These are phyloP conservation scores for Synaphobranchus kaupii DNA, from an alignment of 2,797 vertebrate species.

Conservation along the genomic window DNA sequence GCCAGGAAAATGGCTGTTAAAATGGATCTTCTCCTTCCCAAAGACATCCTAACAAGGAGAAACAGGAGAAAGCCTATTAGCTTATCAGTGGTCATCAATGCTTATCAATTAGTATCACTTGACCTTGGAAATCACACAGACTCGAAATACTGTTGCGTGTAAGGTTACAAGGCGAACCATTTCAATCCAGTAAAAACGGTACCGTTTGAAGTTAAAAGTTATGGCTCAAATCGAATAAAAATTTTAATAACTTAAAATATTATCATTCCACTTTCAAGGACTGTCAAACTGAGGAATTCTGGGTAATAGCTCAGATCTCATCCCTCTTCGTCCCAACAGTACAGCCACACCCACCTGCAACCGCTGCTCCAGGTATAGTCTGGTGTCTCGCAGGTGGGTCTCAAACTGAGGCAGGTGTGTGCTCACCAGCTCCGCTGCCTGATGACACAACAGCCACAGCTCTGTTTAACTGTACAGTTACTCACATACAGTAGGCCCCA, in stretches of 20 bases:
- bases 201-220: background rate
- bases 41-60: constrained; percentile 76
- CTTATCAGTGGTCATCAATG: background rate
- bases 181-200: background rate
- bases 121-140: background rate
- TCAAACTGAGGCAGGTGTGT: constrained; percentile 77
- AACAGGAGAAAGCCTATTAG: background rate
- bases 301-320: background rate
- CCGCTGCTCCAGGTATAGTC: constrained; percentile 83
- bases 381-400: constrained; percentile 77
- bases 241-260: background rate
- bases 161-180: background rate
- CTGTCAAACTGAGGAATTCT: background rate
- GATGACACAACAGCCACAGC: constrained; percentile 36
- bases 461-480: background rate
- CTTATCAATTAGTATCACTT: background rate
- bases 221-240: background rate
- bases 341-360: constrained; percentile 73
- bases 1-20: constrained; percentile 83
- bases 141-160: background rate
- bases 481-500: background rate
- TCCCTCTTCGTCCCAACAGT: background rate
- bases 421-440: constrained; percentile 91
- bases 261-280: background rate
- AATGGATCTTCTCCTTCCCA: constrained; percentile 73